phyloP scores from a whole-genome alignment of 30 jellyfish, hydroid and myxozoan species.

The Sanderia malayensis region DNA sequence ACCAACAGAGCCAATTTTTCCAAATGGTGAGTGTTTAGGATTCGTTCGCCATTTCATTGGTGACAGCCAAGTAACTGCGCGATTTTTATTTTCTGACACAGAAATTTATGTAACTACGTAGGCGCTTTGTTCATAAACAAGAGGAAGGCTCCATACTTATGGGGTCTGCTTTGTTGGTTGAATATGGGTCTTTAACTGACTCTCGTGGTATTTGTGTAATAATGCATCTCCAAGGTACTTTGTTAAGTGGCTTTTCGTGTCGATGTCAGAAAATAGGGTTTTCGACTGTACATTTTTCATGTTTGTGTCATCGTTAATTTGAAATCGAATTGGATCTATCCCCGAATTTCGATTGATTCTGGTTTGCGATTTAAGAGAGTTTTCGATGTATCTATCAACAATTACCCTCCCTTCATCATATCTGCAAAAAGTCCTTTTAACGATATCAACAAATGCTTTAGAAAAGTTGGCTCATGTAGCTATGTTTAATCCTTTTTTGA shows the following conservation, averaged over 20 bases:
- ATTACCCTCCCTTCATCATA: conserved; percentile 15
- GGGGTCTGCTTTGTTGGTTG: too few relatives aligned
- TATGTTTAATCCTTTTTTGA: conserved; percentile 11
- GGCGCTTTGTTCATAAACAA: too few relatives aligned
- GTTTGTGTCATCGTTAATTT: background rate
- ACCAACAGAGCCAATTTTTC: too few relatives aligned
- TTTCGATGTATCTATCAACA: conserved; percentile 14
- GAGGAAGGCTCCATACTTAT: too few relatives aligned
- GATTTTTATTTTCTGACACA: too few relatives aligned
- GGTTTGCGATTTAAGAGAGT: conserved; percentile 27
- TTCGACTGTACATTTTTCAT: background rate
- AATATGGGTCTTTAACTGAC: too few relatives aligned
- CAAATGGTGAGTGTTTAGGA: too few relatives aligned
- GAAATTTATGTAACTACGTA: too few relatives aligned
- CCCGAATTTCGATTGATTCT: conserved; percentile 14
- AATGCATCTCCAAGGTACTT: conserved; percentile 1
- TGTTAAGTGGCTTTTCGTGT: background rate
- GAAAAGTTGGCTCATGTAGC: conserved; percentile 30
- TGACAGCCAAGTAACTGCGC: too few relatives aligned
- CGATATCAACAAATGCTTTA: conserved; percentile 8
- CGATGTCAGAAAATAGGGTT: background rate
- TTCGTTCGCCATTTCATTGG: too few relatives aligned
- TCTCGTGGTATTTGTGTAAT: conserved; percentile 5
- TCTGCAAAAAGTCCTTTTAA: background rate
- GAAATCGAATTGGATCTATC: background rate